Base-by-base conservation (phyloP, 2,797 vertebrate genomes). In the Anableps anableps region DNA sequence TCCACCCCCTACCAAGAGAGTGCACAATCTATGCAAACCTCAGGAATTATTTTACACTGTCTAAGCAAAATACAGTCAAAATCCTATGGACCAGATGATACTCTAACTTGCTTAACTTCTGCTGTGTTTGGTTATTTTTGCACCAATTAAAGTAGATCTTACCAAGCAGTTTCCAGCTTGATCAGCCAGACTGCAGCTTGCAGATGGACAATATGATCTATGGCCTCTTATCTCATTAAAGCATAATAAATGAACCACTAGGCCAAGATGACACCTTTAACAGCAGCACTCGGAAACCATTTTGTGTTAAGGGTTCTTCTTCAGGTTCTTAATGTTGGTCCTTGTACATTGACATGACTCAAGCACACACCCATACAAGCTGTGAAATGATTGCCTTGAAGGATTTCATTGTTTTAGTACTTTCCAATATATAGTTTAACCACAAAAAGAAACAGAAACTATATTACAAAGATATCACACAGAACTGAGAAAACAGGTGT, bases 21-120 rank as follows among this genome's bases (percentile, higher is more conserved):
- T 92, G 92, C 89, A 85, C 84, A 90, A 90, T 95, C 90, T 81
- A 93, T 92, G 90, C 13, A 83, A 89, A 88, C 89, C 86, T 71
- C 74, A 89, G 93, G 96, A 95, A 90, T 96, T 96, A 89, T 95
- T 95, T 96, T 96, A 96, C 96, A 95, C 95, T 82, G 93, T 89
- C 95, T 96, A 96, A 96, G 96, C 96, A 96, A 95, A 96, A 96
- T 86, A 90, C 78, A 85, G 89, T 80, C 80, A 90, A 92, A 94
- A 88, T 91, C 86, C 74, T 85, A 80, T 41, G 76, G 85, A 89
- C 80, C 89, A 91, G 84, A 91, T 90, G 85, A 88, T 86, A 79
- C 43, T 74, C 84, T 94, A 95, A 95, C 80, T 81, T 84, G 82
- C 79, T 96, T 92, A 92, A 78, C 71, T 86, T 91, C 76, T 93